These are phyloP conservation scores for Hydrotaea cyrtoneurina DNA, from an alignment of 2,888 invertebrate genomes.

Conservation along the genomic window DNA sequence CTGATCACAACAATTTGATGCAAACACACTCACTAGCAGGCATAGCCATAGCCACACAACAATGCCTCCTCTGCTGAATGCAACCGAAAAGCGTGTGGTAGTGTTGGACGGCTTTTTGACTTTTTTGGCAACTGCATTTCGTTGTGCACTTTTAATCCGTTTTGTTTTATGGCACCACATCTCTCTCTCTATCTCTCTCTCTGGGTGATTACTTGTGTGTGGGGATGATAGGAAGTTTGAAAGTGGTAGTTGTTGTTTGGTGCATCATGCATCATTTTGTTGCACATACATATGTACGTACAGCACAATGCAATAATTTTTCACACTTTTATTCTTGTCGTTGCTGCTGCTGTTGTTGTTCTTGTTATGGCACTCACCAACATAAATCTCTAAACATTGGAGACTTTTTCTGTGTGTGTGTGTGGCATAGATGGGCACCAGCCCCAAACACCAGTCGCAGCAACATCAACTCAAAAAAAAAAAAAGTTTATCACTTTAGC, in stretches of 20 bases:
- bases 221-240: background rate
- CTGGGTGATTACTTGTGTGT: constrained; percentile 8
- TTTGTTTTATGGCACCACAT: constrained; percentile 43
- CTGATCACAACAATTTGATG: constrained; percentile 40
- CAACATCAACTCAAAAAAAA: constrained; percentile 6
- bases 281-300: constrained; percentile 14
- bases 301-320: constrained; percentile 58
- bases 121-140: constrained; percentile 62
- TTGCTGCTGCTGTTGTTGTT: constrained; percentile 38
- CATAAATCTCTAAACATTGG: constrained; percentile 64
- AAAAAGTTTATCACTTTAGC: constrained; percentile 50
- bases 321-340: constrained; percentile 50
- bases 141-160: constrained; percentile 59
- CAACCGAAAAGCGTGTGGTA: background rate
- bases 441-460: background rate
- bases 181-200: too few relatives aligned
- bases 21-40: constrained; percentile 26
- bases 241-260: constrained; percentile 1
- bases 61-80: background rate
- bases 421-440: background rate
- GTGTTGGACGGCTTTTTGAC: background rate
- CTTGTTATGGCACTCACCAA: constrained; percentile 48
- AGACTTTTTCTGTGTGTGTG: too few relatives aligned
- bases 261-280: constrained; percentile 65
- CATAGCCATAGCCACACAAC: too few relatives aligned